Base-by-base conservation (phyloP, 2,888 invertebrate genomes). In the Aelia acuminata region DNA sequence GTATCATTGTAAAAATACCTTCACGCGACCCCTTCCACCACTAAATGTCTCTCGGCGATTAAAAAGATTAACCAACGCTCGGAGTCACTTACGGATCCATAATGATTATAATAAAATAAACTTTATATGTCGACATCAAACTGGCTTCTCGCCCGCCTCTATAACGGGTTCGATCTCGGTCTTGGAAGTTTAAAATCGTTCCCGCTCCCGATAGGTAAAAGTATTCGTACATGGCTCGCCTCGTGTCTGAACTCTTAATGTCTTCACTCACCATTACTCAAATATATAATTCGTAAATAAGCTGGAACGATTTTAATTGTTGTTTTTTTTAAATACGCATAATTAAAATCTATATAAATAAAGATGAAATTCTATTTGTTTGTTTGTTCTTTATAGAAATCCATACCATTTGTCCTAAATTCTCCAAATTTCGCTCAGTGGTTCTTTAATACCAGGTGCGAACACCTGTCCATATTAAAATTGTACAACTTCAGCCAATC, bases 1-100 rank as follows among this genome's bases (percentile, higher is more conserved):
- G 63, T 63, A 31, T 63, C 63, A 63, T 63, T 63, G 63, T 63
- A 63, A 63, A 63, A 63, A 63, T 63, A 63, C 63, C 63, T 63
- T 63, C 63, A 63, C 63, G 63, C 31, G 63, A 63, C 63, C 63
- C 0, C 63, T 63, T 31, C 63, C 31, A 31, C 63, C 31, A 31
- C 63, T 63, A 63, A 63, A 63, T 31, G 63, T 63, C 63, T 63
- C 31, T 7, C 3, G 63, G 31, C 63, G 63, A 63, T 63, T 31
- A 63, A 63, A 63, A 63, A 63, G 63, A 63, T 63, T 63, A 63
- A 63, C 31, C 31, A 63, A 63, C 31, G 31, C 18, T 31, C 63
- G 31, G 63, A 63, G 63, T 63, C 63, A 63, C 63, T 63, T 63
- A 63, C 63, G 63, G 63, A 63, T 63, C 31, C 31, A 63, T 63